A percentile compares a stretch with the other conserved stretches of the same genome.
Evolutionary conservation across 2,888 invertebrate species (phyloP).

Genomic region (Sturmia bella): DNA sequence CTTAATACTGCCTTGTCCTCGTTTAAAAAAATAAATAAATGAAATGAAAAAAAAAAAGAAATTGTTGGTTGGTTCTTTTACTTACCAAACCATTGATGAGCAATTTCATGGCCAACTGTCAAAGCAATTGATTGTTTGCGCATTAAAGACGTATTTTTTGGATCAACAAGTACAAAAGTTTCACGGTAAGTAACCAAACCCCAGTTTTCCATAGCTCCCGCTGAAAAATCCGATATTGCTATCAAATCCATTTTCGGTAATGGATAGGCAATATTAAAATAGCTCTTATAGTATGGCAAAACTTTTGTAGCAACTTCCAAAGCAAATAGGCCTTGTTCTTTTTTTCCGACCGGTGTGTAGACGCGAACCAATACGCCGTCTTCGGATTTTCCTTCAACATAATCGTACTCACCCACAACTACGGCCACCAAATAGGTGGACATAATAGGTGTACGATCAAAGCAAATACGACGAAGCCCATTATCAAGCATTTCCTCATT

Average conservation of each 20-base stretch:
- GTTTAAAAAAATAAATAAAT: too few relatives aligned
- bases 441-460: constrained; percentile 95
- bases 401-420: constrained; percentile 97
- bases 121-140: constrained; percentile 93
- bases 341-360: constrained; percentile 94
- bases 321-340: constrained; percentile 95
- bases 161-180: constrained; percentile 94
- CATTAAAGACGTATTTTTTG: constrained; percentile 92
- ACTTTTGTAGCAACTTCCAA: constrained; percentile 95
- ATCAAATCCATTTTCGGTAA: constrained; percentile 98
- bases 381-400: constrained; percentile 90
- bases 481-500: constrained; percentile 82
- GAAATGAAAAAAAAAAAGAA: too few relatives aligned
- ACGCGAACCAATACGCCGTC: constrained; percentile 92
- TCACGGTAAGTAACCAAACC: constrained; percentile 96
- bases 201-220: constrained; percentile 99
- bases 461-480: constrained; percentile 84
- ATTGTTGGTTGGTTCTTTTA: background rate
- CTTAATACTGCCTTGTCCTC: too few relatives aligned
- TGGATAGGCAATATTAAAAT: constrained; percentile 97
- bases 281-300: constrained; percentile 95
- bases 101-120: constrained; percentile 95
- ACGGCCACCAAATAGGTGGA: constrained; percentile 97
- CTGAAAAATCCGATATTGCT: constrained; percentile 96
- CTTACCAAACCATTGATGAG: constrained; percentile 98